Conservation (phyloP, 1,140 invertebrate genomes). For the Drosophila asahinai region DNA sequence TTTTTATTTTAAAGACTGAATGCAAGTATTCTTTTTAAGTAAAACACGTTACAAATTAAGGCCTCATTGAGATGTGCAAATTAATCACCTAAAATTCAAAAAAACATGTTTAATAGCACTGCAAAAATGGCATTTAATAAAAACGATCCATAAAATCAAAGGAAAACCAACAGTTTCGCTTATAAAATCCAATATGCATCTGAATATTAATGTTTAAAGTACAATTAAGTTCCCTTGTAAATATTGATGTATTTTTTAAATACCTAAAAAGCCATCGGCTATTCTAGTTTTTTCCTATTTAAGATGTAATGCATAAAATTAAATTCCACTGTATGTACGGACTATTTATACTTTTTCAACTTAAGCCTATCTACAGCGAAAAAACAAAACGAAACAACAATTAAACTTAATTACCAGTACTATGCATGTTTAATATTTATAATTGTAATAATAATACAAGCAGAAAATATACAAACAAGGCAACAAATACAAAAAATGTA, state of each 20-base stretch:
- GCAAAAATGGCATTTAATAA: slow-evolving; percentile 5
- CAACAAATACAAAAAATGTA: slow-evolving; percentile 30
- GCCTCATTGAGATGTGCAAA: slow-evolving; percentile 5
- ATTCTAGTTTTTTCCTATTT: slow-evolving; percentile 47
- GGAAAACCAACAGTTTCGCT: slow-evolving; percentile 42
- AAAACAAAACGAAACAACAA: slow-evolving; percentile 50
- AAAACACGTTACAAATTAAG: slow-evolving; percentile 7
- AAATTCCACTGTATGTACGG: slow-evolving; percentile 39
- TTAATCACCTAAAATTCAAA: not conserved
- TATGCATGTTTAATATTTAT: slow-evolving; percentile 82
- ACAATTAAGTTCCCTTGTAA: slow-evolving; percentile 67
- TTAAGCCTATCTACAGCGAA: slow-evolving; percentile 61
- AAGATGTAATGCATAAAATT: slow-evolving; percentile 45
- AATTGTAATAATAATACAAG: slow-evolving; percentile 70
- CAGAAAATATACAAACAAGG: slow-evolving; percentile 30
- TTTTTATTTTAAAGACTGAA: slow-evolving; percentile 75
- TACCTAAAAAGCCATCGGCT: slow-evolving; percentile 34
- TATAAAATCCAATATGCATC: slow-evolving; percentile 55
- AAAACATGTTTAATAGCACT: slow-evolving; percentile 29
- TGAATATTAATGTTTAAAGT: slow-evolving; percentile 46
- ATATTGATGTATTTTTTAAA: slow-evolving; percentile 63
- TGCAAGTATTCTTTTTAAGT: slow-evolving; percentile 36
- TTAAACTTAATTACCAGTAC: slow-evolving; percentile 71
- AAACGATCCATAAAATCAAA: slow-evolving; percentile 3
- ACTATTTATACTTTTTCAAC: slow-evolving; percentile 73